Base-by-base conservation (phyloP, 1,140 invertebrate species). In the Neuroterus valhalla region DNA sequence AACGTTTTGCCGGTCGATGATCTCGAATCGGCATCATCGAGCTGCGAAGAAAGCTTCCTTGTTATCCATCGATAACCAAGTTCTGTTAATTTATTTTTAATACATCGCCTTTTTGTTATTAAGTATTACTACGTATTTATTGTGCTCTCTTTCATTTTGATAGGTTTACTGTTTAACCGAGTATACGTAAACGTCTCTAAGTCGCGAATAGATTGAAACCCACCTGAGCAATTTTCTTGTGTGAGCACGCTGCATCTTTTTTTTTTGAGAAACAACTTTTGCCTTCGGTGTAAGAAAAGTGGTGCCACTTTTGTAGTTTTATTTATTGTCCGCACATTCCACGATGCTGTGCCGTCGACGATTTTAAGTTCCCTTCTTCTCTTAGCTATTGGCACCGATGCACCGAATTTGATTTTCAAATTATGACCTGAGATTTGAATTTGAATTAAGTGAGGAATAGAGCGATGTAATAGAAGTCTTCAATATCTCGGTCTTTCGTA, bases 101-200 rank as follows among this genome's bases (percentile, higher is more conserved):
- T 62, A 50, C 70, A 69, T 70, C 15, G 71, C 75, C 55, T 31
- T 70, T 81, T 81, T 82, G 75, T 82, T 81, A 81, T 52, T 45
- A 78, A 72, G 82, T 78, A 78, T 76, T 70, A 62, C 43, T 83
- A 73, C 83, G 83, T 86, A 86, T 86, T 86, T 82, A 86, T 84
- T 81, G 75, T 76, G 77, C 79, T 82, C 79, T 75, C 75, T 76
- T 78, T 80, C 43, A 21, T 70, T 50, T 46, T 62, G 55, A 62
- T 62, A 62, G 55, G 23, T 62, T 62, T 62, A 26, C 26, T 55
- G 23, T 62, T 62, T 62, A 62, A 62, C 55, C 12, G 55, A 62
- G 23, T 62, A 15, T 62, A 62, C 55, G 55, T 38, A 62, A 31
- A 62, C 26, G 55, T 62, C 55, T 62, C 26, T 31, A 62, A 26